Conservation (phyloP, 2,888 invertebrate species). For the Meliscaeva auricollis region DNA sequence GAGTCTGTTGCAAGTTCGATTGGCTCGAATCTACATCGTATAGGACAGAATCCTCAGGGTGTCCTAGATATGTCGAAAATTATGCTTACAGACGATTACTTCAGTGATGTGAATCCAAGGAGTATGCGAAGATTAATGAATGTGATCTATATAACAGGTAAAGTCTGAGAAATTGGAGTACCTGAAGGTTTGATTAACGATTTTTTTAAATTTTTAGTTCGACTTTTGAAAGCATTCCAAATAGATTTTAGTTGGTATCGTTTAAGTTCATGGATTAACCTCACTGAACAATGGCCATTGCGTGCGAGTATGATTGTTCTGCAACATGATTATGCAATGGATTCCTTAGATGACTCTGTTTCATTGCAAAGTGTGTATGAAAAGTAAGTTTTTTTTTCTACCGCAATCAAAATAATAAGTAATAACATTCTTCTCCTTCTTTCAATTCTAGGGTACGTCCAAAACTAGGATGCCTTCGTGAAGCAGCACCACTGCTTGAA, state of each 20-base stretch:
- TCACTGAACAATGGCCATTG: constrained; percentile 99
- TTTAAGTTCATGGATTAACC: constrained; percentile 98
- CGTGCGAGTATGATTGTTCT: constrained; percentile 98
- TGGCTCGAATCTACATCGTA: constrained; percentile 93
- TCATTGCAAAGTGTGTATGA: constrained; percentile 96
- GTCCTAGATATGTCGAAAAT: constrained; percentile 88
- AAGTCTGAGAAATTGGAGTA: constrained; percentile 46
- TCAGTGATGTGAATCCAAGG: constrained; percentile 98
- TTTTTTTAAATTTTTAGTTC: constrained; percentile 87
- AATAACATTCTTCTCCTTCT: background rate
- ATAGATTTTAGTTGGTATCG: constrained; percentile 99
- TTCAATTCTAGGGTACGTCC: constrained; percentile 88
- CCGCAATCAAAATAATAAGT: background rate
- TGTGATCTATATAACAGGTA: constrained; percentile 97
- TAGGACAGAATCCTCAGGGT: constrained; percentile 88
- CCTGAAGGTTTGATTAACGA: background rate
- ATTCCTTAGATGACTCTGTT: constrained; percentile 92
- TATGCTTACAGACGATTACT: constrained; percentile 98
- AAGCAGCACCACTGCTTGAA: constrained; percentile 94
- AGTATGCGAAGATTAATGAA: constrained; percentile 98
- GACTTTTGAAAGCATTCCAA: constrained; percentile 98
- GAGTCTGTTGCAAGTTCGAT: constrained; percentile 96
- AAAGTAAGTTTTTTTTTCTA: constrained; percentile 89
- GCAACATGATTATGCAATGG: constrained; percentile 95
- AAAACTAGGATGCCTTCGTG: constrained; percentile 92